These are phyloP conservation scores for Drosophila nasuta DNA, from an alignment of 1,140 invertebrate genomes.

Conservation along the genomic window DNA sequence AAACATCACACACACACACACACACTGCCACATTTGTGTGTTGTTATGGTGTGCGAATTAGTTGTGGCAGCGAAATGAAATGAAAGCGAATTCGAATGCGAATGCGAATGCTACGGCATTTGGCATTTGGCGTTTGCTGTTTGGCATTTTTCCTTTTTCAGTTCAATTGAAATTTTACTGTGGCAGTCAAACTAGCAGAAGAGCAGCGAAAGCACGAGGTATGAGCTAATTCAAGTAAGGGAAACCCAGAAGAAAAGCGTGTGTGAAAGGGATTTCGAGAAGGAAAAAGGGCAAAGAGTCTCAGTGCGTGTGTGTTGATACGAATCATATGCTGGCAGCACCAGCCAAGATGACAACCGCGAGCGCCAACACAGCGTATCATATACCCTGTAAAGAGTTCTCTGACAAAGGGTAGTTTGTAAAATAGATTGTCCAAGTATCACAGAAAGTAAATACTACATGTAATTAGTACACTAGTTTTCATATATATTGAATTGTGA, in stretches of 20 bases:
- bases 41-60: constrained; percentile 78
- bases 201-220: background rate
- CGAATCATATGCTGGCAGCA: constrained; percentile 44
- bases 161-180: constrained; percentile 69
- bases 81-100: constrained; percentile 34
- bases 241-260: background rate
- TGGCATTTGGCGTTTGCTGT: constrained; percentile 37
- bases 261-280: background rate
- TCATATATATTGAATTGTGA: too few relatives aligned
- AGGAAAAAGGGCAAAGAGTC: constrained; percentile 16
- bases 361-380: background rate
- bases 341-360: constrained; percentile 30
- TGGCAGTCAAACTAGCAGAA: constrained; percentile 29
- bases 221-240: background rate
- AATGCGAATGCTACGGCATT: constrained; percentile 43
- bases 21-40: background rate
- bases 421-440: too few relatives aligned
- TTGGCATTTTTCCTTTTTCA: constrained; percentile 54
- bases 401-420: background rate
- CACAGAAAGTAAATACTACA: background rate
- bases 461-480: too few relatives aligned
- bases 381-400: constrained; percentile 3
- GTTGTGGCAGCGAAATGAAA: constrained; percentile 78
- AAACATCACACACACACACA: constrained; percentile 41
- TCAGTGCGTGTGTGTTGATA: constrained; percentile 24